These are phyloP conservation scores for Piaya cayana DNA, from an alignment of 2,113 vertebrate species.

Conservation along the genomic window DNA sequence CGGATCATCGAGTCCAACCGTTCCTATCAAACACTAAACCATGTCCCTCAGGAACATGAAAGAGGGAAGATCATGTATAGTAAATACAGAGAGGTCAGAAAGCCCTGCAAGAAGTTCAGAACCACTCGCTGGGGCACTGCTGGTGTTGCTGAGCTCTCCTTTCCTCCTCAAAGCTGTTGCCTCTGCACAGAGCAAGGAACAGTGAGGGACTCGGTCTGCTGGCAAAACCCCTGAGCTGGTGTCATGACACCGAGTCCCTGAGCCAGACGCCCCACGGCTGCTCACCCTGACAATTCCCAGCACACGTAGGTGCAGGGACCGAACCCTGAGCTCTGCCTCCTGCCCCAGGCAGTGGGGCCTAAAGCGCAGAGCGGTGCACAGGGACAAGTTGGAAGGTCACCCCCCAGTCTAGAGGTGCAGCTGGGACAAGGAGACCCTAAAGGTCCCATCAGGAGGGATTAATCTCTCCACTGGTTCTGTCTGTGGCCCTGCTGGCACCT, in stretches of 20 bases:
- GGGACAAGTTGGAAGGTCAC: neutral
- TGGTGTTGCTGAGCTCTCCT: neutral
- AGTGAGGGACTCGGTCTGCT: fast-evolving
- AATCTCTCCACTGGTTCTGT: neutral
- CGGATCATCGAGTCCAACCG: too few species aligned
- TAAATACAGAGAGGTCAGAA: neutral
- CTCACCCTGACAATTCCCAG: neutral
- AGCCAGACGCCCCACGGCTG: neutral
- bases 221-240: neutral
- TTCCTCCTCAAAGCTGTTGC: neutral
- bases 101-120: neutral
- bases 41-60: too few species aligned
- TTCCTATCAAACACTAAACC: too few species aligned
- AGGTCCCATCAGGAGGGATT: neutral
- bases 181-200: neutral
- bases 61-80: neutral
- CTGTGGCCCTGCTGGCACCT: neutral
- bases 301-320: fast-evolving
- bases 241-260: fast-evolving
- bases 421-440: neutral
- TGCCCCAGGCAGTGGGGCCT: too few species aligned
- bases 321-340: neutral
- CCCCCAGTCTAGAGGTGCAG: neutral
- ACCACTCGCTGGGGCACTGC: neutral
- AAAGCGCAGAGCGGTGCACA: neutral